phyloP scores from a whole-genome alignment of 2,113 vertebrate genomes.

The Cinclus mexicanus region DNA sequence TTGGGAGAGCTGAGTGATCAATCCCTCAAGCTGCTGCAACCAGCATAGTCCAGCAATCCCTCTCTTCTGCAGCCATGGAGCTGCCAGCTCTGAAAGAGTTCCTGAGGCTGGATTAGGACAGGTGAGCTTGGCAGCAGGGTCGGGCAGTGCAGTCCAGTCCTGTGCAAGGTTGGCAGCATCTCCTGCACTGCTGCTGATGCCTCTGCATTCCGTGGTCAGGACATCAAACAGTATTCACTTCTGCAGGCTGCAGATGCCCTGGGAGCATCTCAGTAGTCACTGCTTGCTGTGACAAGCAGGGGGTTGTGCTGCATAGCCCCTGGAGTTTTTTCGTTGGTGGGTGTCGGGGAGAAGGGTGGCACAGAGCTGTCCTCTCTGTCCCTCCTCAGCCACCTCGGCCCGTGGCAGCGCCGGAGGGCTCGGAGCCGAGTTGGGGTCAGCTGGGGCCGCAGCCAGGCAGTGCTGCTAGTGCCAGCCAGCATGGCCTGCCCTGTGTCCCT shows the following conservation, averaged over 20 bases:
- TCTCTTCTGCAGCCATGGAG: neutral
- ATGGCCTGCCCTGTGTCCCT: neutral
- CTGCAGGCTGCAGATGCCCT: neutral
- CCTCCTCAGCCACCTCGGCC: neutral
- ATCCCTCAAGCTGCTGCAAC: neutral
- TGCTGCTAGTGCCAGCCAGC: neutral
- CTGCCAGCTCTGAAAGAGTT: neutral
- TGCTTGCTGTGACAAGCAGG: accelerated
- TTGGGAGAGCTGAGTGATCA: accelerated
- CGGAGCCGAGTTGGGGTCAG: neutral
- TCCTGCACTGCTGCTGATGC: neutral
- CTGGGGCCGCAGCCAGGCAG: neutral
- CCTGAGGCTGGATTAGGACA: neutral
- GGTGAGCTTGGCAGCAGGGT: neutral
- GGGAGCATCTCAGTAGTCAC: accelerated
- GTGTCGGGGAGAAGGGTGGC: neutral
- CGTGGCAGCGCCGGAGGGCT: accelerated
- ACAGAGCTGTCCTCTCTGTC: neutral
- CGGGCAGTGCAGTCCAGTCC: accelerated
- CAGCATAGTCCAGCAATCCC: neutral
- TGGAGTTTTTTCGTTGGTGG: neutral
- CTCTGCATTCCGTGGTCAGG: neutral
- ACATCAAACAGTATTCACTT: accelerated
- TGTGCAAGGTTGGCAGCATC: neutral
- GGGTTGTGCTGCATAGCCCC: accelerated